Evolutionary conservation across 2,888 invertebrate species (phyloP).

Genomic region (Tanytarsus gracilentus): DNA sequence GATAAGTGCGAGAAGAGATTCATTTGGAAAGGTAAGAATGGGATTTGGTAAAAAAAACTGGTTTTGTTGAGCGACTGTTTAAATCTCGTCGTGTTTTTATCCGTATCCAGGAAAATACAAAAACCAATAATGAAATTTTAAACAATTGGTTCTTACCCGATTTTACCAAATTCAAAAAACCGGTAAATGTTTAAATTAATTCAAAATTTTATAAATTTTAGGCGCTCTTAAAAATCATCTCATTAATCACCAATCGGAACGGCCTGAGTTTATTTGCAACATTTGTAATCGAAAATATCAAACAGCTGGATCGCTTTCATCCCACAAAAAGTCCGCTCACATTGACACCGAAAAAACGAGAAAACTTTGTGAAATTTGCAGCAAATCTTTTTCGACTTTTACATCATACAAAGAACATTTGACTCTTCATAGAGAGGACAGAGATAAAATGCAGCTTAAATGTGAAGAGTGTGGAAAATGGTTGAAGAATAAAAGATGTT

Average conservation of each 20-base stretch:
- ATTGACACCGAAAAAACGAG: neutral
- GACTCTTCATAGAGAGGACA: slow-evolving; percentile 27
- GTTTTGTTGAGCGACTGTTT: too few relatives aligned
- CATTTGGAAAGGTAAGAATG: slow-evolving; percentile 31
- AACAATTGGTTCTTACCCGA: too few relatives aligned
- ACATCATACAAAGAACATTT: slow-evolving; percentile 30
- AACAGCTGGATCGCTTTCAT: slow-evolving; percentile 30
- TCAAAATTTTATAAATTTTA: too few relatives aligned
- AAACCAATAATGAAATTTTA: too few relatives aligned
- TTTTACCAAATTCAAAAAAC: too few relatives aligned
- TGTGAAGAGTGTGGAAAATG: slow-evolving; percentile 31
- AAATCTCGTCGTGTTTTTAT: too few relatives aligned
- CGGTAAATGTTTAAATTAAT: too few relatives aligned
- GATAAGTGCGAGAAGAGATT: slow-evolving; percentile 30
- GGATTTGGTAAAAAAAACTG: too few relatives aligned
- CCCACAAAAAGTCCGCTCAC: slow-evolving; percentile 30
- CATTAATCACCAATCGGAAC: slow-evolving; percentile 30
- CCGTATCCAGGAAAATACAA: too few relatives aligned
- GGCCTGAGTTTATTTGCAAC: slow-evolving; percentile 28
- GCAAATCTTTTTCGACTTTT: slow-evolving; percentile 30
- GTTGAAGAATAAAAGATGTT: slow-evolving; percentile 31
- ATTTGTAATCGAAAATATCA: slow-evolving; percentile 29
- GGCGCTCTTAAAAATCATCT: slow-evolving; percentile 30
- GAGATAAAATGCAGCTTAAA: slow-evolving; percentile 30
- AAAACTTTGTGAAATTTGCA: slow-evolving; percentile 30